These are phyloP conservation scores for Ferdinandea cuprea DNA, from an alignment of 2,888 invertebrate species.

Conservation along the genomic window DNA sequence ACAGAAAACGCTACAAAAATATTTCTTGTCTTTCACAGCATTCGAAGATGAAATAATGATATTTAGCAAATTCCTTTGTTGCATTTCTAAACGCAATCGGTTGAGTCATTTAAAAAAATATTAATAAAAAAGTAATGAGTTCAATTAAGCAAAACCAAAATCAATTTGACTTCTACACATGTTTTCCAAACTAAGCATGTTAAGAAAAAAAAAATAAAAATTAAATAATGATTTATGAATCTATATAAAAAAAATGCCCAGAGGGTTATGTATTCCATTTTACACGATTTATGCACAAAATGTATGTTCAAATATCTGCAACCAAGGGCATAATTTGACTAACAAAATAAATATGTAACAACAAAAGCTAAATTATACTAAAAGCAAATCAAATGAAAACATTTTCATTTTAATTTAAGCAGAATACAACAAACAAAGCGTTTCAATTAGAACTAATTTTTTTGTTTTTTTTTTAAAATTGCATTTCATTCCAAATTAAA, in stretches of 20 bases:
- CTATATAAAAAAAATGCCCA: conserved; percentile 8
- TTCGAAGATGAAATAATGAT: too few relatives aligned
- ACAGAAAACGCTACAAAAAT: too few relatives aligned
- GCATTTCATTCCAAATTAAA: conserved; percentile 56
- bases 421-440: conserved; percentile 49
- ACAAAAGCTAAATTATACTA: conserved; percentile 13
- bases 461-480: too few relatives aligned
- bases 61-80: too few relatives aligned
- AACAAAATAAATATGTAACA: conserved; percentile 19
- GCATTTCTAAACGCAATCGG: too few relatives aligned
- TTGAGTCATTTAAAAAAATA: too few relatives aligned
- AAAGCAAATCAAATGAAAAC: conserved; percentile 43
- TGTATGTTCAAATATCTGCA: conserved; percentile 17
- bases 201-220: too few relatives aligned
- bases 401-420: conserved; percentile 26
- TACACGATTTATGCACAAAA: conserved; percentile 11
- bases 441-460: conserved; percentile 20
- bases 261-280: conserved; percentile 6
- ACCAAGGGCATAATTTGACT: conserved; percentile 28
- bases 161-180: not conserved
- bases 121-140: too few relatives aligned
- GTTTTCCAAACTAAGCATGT: conserved; percentile 9
- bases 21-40: too few relatives aligned
- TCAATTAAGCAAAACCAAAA: too few relatives aligned
- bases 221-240: conserved; percentile 35